Conservation (phyloP, 1,140 invertebrate species). For the Cotesia vestalis region DNA sequence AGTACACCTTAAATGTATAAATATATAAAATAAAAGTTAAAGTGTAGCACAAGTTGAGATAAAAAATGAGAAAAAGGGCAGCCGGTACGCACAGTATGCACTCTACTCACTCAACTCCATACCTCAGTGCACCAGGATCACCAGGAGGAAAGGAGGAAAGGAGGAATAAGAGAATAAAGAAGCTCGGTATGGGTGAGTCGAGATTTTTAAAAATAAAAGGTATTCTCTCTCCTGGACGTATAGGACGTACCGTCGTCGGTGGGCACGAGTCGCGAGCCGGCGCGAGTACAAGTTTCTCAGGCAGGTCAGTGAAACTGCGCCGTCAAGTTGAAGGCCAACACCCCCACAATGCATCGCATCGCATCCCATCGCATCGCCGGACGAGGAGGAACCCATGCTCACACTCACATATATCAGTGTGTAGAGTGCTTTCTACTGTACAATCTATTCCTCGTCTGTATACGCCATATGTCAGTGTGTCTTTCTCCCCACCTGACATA, state of each 20-base stretch:
- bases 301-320: slow-evolving; percentile 68
- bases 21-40: too few species aligned
- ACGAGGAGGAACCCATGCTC: slow-evolving; percentile 15
- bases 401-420: slow-evolving; percentile 22
- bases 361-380: slow-evolving; percentile 30
- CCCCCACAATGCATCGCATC: slow-evolving; percentile 66
- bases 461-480: too few species aligned
- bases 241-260: slow-evolving; percentile 22
- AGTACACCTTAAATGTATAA: too few species aligned
- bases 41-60: too few species aligned
- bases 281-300: slow-evolving; percentile 62
- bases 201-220: not conserved
- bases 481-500: not conserved
- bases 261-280: slow-evolving; percentile 46
- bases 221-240: not conserved
- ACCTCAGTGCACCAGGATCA: too few species aligned
- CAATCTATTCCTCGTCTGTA: not conserved
- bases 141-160: too few species aligned
- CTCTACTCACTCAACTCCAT: too few species aligned
- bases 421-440: slow-evolving; percentile 36
- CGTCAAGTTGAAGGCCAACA: slow-evolving; percentile 69
- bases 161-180: too few species aligned
- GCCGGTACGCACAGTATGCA: too few species aligned
- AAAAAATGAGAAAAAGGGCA: too few species aligned
- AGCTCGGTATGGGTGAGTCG: not conserved